A percentile compares a stretch with the other conserved stretches of the same genome.
Conservation (phyloP, 2,888 invertebrate species). For the Therioaphis trifolii region DNA sequence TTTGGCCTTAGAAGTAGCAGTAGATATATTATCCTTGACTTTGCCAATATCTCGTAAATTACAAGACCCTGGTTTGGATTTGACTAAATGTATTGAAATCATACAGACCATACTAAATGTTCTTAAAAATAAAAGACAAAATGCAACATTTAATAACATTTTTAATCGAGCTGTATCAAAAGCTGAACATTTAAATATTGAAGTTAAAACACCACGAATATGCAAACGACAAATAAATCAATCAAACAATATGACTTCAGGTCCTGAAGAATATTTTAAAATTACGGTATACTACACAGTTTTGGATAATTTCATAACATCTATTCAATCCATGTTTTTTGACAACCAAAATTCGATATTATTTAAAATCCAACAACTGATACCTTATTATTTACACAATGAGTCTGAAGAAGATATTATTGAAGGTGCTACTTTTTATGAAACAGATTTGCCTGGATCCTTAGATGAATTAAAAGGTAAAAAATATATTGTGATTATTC, state of each 20-base stretch:
- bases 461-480: slow-evolving; percentile 26
- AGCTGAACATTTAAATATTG: slow-evolving; percentile 8
- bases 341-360: slow-evolving; percentile 29
- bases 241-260: slow-evolving; percentile 20
- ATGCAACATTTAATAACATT: slow-evolving; percentile 14
- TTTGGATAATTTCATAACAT: slow-evolving; percentile 17
- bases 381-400: slow-evolving; percentile 24
- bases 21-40: slow-evolving; percentile 11
- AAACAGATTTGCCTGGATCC: slow-evolving; percentile 13
- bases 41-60: slow-evolving; percentile 13
- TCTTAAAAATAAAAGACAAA: slow-evolving; percentile 34
- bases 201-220: slow-evolving; percentile 31
- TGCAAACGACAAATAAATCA: slow-evolving; percentile 6
- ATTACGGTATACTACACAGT: slow-evolving; percentile 13
- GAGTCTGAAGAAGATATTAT: slow-evolving; percentile 26
- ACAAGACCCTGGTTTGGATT: slow-evolving; percentile 23
- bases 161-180: slow-evolving; percentile 21
- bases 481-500: slow-evolving; percentile 4
- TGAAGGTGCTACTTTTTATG: slow-evolving; percentile 24
- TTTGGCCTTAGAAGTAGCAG: slow-evolving; percentile 22
- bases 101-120: background rate
- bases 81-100: slow-evolving; percentile 5
- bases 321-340: slow-evolving; percentile 15
- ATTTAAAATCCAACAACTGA: slow-evolving; percentile 30
- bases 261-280: slow-evolving; percentile 22